phyloP scores from a whole-genome alignment of 2,797 vertebrate species.

The Artibeus jamaicensis region DNA sequence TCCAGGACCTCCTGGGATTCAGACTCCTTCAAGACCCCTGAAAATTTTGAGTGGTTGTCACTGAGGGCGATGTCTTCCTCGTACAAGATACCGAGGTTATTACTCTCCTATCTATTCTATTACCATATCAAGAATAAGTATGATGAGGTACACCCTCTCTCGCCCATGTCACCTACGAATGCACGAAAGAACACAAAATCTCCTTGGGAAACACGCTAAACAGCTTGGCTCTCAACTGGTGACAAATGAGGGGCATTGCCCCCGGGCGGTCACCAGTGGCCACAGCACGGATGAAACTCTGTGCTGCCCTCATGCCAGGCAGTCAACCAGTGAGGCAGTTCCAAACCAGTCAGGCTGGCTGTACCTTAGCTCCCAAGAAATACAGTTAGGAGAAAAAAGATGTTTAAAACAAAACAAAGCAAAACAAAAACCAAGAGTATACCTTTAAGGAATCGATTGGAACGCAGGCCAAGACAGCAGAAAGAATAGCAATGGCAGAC shows the following conservation, averaged over 20 bases:
- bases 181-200: background rate
- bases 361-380: background rate
- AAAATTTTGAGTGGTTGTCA: background rate
- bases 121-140: background rate
- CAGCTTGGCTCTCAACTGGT: background rate
- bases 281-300: background rate
- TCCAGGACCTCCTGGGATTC: background rate
- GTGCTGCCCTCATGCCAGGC: background rate
- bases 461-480: background rate
- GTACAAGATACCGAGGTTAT: background rate
- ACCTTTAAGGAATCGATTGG: background rate
- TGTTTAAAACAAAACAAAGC: background rate
- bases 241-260: background rate
- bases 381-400: background rate
- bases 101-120: background rate
- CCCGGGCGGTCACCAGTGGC: background rate
- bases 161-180: background rate
- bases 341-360: background rate
- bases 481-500: background rate
- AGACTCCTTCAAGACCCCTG: background rate
- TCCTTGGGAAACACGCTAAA: background rate
- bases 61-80: background rate
- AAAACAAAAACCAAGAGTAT: background rate
- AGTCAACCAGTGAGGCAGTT: background rate
- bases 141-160: background rate